Evolutionary conservation across 2,888 invertebrate species (phyloP), one percentile per base, ranked within the genome.

Genomic region (Ferdinandea cuprea): DNA sequence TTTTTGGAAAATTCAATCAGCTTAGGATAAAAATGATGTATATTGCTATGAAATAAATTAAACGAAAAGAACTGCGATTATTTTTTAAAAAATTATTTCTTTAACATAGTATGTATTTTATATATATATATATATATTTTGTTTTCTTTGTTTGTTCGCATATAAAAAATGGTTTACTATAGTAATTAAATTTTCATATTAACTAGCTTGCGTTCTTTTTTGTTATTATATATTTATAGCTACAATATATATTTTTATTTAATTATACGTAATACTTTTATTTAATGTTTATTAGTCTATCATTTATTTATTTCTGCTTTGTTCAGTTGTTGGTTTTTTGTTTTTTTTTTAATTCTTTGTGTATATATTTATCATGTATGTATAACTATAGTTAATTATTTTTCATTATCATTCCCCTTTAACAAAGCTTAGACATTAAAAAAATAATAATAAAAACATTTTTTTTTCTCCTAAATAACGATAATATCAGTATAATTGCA

Each of bases 231-330:
- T 83, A 46, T 68, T 68, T 48, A 73, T 83, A 83, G 72, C 72
- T 83, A 78, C 17, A 78, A 68, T 77, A 54, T 80, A 61, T 73
- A 48, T 80, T 40, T 69, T 56, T 76, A 54, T 83, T 68, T 69
- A 65, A 46, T 74, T 72, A 59, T 77, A 77, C 21, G 61, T 83
- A 77, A 81, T 81, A 81, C 77, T 77, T 85, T 83, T 19, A 68
- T 73, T 74, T 76, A n/a, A n/a, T 81, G 76, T 84, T 86, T 80
- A 66, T 85, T 85, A 85, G 85, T 85, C 80, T 80, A 73, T 84
- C 54, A 71, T 73, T 58, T 71, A 63, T 71, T 32, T 32, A n/a
- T 7, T 46, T 78, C 35, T 73, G 63, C 17, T 61, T 74, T 66
- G 35, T 65, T 76, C 50, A 58, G 52, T n/a, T 11, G 5, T n/a